Percentiles rank a stretch among this genome's conserved stretches.
These are phyloP conservation scores for Plecotus auritus DNA, from an alignment of 2,113 vertebrate species.

Conservation along the genomic window DNA sequence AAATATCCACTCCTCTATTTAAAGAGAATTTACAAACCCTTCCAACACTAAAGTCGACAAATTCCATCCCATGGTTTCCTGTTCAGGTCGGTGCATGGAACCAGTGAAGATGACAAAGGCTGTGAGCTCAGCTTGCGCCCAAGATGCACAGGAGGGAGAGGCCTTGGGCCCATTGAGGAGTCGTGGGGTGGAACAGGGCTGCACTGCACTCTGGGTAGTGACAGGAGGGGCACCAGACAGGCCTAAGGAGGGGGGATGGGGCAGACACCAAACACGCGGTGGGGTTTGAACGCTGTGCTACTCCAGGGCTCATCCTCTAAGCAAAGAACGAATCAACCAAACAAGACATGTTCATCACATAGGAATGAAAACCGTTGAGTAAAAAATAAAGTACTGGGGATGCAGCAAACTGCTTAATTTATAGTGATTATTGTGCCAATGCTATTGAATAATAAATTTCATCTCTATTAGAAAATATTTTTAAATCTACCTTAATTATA, in stretches of 20 bases:
- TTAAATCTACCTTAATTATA: background rate
- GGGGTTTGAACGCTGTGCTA: rapidly evolving
- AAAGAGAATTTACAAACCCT: background rate
- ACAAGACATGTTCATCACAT: too few species aligned
- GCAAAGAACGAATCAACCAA: background rate
- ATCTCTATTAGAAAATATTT: background rate
- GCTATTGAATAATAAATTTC: too few species aligned
- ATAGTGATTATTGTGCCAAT: rapidly evolving
- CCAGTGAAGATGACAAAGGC: background rate
- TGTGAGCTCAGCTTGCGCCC: background rate
- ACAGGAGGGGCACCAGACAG: background rate
- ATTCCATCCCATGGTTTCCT: background rate
- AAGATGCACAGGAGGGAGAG: background rate
- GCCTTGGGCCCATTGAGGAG: background rate
- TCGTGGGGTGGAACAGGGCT: too few species aligned
- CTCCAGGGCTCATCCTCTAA: too few species aligned
- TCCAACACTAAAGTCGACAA: background rate
- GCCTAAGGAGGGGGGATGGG: too few species aligned
- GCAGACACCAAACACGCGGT: rapidly evolving
- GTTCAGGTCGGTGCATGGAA: rapidly evolving
- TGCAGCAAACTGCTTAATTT: too few species aligned
- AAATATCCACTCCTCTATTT: background rate
- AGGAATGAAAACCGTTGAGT: background rate
- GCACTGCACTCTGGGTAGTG: background rate
- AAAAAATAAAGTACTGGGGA: too few species aligned